Evolutionary conservation across 2,888 invertebrate genomes (phyloP).

Genomic region (Acanthosepion lycidas): DNA sequence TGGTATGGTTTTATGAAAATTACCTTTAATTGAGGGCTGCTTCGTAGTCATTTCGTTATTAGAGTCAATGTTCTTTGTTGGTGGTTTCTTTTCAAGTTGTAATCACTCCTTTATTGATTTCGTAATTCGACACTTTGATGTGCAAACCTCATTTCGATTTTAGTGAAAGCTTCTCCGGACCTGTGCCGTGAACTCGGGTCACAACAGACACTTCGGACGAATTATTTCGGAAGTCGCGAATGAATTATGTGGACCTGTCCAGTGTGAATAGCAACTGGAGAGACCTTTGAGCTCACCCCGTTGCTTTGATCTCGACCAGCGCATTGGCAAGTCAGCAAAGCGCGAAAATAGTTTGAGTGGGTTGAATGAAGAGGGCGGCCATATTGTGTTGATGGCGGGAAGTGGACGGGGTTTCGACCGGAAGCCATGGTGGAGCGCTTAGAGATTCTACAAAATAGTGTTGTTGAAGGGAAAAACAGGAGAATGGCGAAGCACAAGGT

Average conservation of each 20-base stretch:
- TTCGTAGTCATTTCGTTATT: neutral
- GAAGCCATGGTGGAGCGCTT: slow-evolving; percentile 1
- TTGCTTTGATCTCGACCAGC: neutral
- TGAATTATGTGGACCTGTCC: neutral
- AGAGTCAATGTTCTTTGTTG: neutral
- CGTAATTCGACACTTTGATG: slow-evolving; percentile 1
- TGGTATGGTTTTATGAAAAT: neutral
- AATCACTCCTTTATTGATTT: neutral
- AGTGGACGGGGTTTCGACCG: neutral
- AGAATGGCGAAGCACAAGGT: neutral
- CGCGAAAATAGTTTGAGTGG: neutral
- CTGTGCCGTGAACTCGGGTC: neutral
- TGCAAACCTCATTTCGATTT: neutral
- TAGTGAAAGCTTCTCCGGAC: slow-evolving; percentile 8
- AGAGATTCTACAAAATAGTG: neutral
- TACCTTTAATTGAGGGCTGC: neutral
- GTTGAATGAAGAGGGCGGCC: neutral
- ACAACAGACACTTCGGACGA: neutral
- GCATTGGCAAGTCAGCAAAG: slow-evolving; percentile 9
- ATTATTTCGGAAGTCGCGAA: neutral
- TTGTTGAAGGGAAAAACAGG: neutral
- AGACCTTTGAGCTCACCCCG: neutral
- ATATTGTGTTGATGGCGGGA: neutral
- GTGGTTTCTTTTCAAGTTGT: neutral
- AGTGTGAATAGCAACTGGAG: neutral